Base-by-base conservation (phyloP, 2,888 invertebrate genomes). In the Diaphora mendica region DNA sequence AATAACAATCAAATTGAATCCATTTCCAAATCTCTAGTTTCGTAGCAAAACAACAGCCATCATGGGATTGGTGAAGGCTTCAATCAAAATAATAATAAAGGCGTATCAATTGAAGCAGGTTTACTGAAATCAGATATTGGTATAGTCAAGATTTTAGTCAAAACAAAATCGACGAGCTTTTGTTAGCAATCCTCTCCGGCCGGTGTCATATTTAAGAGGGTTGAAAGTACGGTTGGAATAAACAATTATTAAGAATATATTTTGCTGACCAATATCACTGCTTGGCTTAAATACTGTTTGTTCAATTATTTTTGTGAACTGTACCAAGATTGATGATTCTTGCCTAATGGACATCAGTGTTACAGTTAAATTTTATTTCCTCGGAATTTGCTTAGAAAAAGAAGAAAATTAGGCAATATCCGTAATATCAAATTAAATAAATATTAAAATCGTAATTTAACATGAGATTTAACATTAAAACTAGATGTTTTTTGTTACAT, bases 131-230 rank as follows among this genome's bases (percentile, higher is more conserved):
- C 86, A 86, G 93, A 95, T 93, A 90, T 87, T 79, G 82, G 85
- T 87, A 85, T 85, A 84, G 86, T 86, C 88, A 89, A 89, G 89
- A 91, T 92, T 93, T 93, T 91, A 94, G 94, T 94, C 95, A 95
- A 94, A 95, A 95, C 94, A 95, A 94, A 95, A 95, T 95, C 94
- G 91, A 90, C 87, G 89, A 90, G 87, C 91, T 90, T 94, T 95
- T 95, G 95, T 95, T 93, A 84, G 93, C 92, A 86, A 92, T 94
- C 92, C 94, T 93, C 94, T 94, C 88, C 88, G 84, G 89, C 82
- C 90, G 91, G 92, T 95, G 93, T 95, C 94, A 90, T 90, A 88
- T 95, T 95, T 89, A 91, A 88, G 88, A 88, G 92, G 91, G 91
- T 88, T 88, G 88, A 85, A 86, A 88, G 89, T 90, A 92, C 77